These are phyloP conservation scores for Orientallactaga bullata DNA, from an alignment of 2,113 vertebrate genomes.

Conservation along the genomic window DNA sequence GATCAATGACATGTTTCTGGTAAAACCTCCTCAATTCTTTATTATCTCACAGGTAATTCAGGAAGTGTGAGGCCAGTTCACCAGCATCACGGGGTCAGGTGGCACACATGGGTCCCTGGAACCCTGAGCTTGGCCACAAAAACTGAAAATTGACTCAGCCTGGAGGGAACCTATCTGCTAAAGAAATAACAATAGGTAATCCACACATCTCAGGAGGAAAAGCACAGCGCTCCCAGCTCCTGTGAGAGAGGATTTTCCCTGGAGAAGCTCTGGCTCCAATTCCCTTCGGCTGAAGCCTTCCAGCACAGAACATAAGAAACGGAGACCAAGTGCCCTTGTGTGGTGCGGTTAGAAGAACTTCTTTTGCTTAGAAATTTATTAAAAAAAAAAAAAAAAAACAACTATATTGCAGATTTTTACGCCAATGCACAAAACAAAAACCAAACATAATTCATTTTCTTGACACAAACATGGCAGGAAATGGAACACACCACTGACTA, in stretches of 20 bases:
- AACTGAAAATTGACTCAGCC: background rate
- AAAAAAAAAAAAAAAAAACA: no score
- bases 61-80: background rate
- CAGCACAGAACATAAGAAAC: background rate
- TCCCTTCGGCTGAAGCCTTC: background rate
- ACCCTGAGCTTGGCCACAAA: conserved; percentile 20
- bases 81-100: background rate
- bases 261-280: background rate
- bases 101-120: background rate
- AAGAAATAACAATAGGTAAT: background rate
- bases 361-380: conserved; percentile 29
- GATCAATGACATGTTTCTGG: background rate
- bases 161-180: background rate
- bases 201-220: background rate
- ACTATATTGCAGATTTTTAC: background rate
- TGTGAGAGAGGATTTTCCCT: background rate
- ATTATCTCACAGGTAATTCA: background rate
- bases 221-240: background rate
- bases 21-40: background rate
- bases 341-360: background rate
- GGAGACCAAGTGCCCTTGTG: background rate
- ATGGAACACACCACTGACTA: no score
- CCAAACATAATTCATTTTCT: background rate
- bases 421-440: background rate
- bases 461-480: background rate